Evolutionary conservation across 2,797 vertebrate species (phyloP), one percentile per base, ranked within the genome.

Genomic region (Enteromius mattozi): DNA sequence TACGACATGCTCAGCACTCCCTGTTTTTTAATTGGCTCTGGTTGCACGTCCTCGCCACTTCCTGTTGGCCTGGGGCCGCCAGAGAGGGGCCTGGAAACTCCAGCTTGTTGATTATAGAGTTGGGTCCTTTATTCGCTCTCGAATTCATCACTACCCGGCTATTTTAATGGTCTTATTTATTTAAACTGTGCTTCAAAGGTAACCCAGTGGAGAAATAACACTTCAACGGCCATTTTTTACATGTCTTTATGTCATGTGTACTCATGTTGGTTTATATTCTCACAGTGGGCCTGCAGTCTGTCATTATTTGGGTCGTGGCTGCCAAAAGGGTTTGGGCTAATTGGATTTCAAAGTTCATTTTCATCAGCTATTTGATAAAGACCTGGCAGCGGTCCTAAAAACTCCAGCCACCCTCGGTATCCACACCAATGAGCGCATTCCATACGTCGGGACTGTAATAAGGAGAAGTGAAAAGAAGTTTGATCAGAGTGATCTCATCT

Each of bases 301-400:
- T 94, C 92, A 92, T 86, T 89, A 87, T 82, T 83, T 19, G 42
- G 92, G 92, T 91, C 90, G 91, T 86, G 86, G 75, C 89, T 90
- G 91, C 80, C 91, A 90, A 86, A 88, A 89, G 49, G 40, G 51
- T 84, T 74, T 14, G 61, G 68, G 80, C 89, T 94, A 93, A 94
- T 94, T 93, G 88, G 89, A 88, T 88, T 86, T 86, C 85, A 85
- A 82, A 51, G 69, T 91, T 89, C 82, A 74, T 88, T 85, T 87
- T 89, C 78, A 84, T 85, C 84, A 83, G 81, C 88, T 88, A 87
- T 66, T 65, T 74, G 69, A 77, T 88, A 89, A 90, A 84, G 56
- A 56, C 35, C 78, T 74, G 84, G 74, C 84, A 78, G 6, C 59
- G n/a, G 6, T 86, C 87, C 75, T 82, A 85, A 74, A 61, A 45